Base-by-base conservation (phyloP, 2,888 invertebrate species). In the Drepana falcataria region DNA sequence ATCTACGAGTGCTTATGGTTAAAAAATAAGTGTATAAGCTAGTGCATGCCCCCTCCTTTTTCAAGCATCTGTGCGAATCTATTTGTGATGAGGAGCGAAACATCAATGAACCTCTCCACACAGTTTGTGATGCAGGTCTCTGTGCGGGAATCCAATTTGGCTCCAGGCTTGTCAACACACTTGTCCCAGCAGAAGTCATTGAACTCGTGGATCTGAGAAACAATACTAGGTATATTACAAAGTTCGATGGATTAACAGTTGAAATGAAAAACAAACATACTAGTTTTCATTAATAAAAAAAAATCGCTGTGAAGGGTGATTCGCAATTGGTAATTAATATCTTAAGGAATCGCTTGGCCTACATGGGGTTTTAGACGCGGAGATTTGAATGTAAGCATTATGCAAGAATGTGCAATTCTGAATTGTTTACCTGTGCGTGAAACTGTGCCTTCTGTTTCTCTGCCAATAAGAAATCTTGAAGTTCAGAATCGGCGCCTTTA, bases 161-260 rank as follows among this genome's bases (percentile, higher is more conserved):
- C 93, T 44, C 96, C 94, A 3, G 98, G 97, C 75, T 97, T 97
- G 54, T 97, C 97, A 44, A 98, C 93, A 79, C 98, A 99, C 80
- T 97, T 97, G 33, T 98, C 98, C 98, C 98, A 99, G 81, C 98
- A 99, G 63, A 96, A 94, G 73, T 98, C 98, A 71, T 96, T 97
- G 80, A 98, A 96, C 81, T 96, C 96, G 72, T 97, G 97, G 61
- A 98, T 96, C 97, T 98, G 79, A 55, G 92, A 51, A 34, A 41
- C 5, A 5, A 40, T 21, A 5, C 3, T 7, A 6, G 5, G 6
- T 92, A 63, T 35, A 1, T 21, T 21, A 21, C 21, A 21, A 21
- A 21, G 21, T 21, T 21, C 1, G 21, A 21, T 1, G 21, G 21
- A 21, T 21, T 21, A 21, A 21, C 21, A 21, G 21, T 21, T 21